Evolutionary conservation across 2,888 invertebrate genomes (phyloP).

Genomic region (Cantharis flavilabris): DNA sequence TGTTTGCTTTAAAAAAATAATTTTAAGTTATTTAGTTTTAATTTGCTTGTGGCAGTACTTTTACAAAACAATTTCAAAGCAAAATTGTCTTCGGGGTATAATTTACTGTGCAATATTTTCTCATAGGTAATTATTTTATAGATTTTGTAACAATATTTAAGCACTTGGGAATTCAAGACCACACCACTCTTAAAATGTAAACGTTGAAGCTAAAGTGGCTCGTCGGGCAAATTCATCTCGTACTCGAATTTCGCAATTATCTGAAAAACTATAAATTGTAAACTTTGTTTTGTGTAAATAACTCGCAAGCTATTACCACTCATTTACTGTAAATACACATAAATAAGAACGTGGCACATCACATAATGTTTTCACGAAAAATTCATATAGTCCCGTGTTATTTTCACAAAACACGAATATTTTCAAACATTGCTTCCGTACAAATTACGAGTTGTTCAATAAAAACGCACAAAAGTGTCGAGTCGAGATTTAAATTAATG

Average conservation of each 20-base stretch:
- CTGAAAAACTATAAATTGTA: too few relatives aligned
- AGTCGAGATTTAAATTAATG: not conserved
- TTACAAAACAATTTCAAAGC: not conserved
- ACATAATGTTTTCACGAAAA: not conserved
- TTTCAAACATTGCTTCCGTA: too few relatives aligned
- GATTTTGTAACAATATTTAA: not conserved
- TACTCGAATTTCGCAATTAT: too few relatives aligned
- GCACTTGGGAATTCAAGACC: not conserved
- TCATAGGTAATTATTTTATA: not conserved
- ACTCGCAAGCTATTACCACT: not conserved
- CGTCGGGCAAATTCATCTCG: not conserved
- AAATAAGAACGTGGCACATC: too few relatives aligned
- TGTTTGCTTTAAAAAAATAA: not conserved
- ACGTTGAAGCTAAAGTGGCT: not conserved
- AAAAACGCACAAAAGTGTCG: too few relatives aligned
- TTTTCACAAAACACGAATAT: too few relatives aligned
- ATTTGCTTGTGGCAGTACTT: not conserved
- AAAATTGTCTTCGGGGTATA: not conserved
- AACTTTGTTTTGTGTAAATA: too few relatives aligned
- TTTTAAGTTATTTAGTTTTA: not conserved
- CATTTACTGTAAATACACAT: not conserved
- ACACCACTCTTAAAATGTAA: not conserved
- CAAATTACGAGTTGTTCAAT: too few relatives aligned
- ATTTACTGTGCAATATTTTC: not conserved
- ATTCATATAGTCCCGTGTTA: too few relatives aligned